Conservation (phyloP, 2,888 invertebrate genomes). For the Zygogramma bicolorata region DNA sequence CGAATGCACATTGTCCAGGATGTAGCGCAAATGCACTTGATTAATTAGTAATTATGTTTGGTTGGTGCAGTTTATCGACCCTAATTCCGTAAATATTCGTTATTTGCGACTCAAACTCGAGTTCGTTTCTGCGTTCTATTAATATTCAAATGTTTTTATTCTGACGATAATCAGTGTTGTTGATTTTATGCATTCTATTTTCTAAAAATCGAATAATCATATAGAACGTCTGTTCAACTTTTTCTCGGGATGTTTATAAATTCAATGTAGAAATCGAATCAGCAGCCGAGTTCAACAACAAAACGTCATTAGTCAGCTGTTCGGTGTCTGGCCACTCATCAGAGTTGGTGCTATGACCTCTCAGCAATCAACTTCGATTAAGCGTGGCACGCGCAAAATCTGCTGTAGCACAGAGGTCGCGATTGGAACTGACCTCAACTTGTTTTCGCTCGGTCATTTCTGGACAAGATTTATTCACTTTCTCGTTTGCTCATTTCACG, state of each 20-base stretch:
- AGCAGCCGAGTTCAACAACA: neutral
- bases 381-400: constrained; percentile 15
- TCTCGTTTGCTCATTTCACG: too few relatives aligned
- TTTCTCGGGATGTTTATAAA: too few relatives aligned
- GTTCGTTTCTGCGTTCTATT: neutral
- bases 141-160: neutral
- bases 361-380: constrained; percentile 13
- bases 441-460: neutral
- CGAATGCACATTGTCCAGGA: neutral
- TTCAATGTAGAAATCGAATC: neutral
- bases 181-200: too few relatives aligned
- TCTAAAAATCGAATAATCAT: too few relatives aligned
- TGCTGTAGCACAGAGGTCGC: neutral
- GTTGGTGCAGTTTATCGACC: constrained; percentile 14
- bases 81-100: neutral
- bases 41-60: neutral
- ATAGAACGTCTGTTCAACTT: too few relatives aligned
- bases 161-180: too few relatives aligned
- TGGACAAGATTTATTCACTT: neutral
- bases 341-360: neutral
- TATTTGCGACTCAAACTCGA: neutral
- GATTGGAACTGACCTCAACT: constrained; percentile 9
- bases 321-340: neutral
- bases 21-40: constrained; percentile 7
- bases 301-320: neutral